Evolutionary conservation across 2,888 invertebrate species (phyloP).

Genomic region (Anoncus sp.): DNA sequence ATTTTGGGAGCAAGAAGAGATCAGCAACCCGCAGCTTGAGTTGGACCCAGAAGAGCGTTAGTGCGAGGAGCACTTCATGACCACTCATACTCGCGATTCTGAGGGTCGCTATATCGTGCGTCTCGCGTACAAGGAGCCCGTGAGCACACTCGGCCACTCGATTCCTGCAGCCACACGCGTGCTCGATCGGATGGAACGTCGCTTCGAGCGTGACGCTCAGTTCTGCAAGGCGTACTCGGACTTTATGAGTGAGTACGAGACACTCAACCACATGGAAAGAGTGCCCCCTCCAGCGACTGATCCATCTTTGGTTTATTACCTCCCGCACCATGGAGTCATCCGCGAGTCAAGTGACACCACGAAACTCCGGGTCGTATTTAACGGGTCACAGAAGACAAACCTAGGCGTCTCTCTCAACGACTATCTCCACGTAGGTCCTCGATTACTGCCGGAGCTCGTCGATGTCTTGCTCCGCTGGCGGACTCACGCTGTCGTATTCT

Average conservation of each 20-base stretch:
- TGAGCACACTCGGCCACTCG: conserved; percentile 22
- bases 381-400: conserved; percentile 70
- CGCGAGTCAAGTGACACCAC: conserved; percentile 75
- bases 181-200: conserved; percentile 28
- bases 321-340: conserved; percentile 74
- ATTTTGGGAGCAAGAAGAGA: conserved; percentile 55
- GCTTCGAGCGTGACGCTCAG: not conserved
- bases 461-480: conserved; percentile 24
- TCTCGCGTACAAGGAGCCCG: conserved; percentile 32
- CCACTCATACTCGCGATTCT: conserved; percentile 45
- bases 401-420: conserved; percentile 71
- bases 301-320: conserved; percentile 27
- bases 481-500: conserved; percentile 10
- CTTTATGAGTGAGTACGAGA: conserved; percentile 44
- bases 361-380: conserved; percentile 76
- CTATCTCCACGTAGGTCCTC: conserved; percentile 72
- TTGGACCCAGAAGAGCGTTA: conserved; percentile 22
- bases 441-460: conserved; percentile 69
- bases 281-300: not conserved
- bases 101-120: conserved; percentile 50
- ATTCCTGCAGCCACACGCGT: not conserved
- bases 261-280: conserved; percentile 20
- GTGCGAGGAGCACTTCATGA: conserved; percentile 51
- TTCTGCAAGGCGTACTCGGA: conserved; percentile 21
- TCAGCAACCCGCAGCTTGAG: not conserved